phyloP scores from a whole-genome alignment of 2,113 vertebrate genomes.

The Zosterops borbonicus region DNA sequence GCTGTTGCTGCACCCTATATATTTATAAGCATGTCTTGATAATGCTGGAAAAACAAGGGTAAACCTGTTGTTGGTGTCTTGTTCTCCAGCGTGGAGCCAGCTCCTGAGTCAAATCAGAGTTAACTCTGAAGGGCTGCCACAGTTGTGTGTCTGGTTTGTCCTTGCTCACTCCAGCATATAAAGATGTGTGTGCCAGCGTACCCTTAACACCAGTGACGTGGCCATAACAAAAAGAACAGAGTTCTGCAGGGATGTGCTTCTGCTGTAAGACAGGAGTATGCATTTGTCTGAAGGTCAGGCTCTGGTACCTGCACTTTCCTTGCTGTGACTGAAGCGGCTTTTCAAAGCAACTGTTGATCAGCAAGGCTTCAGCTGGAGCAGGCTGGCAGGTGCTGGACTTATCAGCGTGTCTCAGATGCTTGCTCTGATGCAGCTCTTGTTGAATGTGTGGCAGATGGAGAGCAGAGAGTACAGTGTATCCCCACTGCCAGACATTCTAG shows the following conservation, averaged over 20 bases:
- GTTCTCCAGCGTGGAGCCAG: background rate
- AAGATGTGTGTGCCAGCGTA: rapidly evolving
- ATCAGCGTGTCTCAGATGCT: background rate
- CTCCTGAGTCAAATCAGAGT: background rate
- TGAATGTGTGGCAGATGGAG: background rate
- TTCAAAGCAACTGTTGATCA: background rate
- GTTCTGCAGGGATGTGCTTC: background rate
- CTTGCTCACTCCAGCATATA: background rate
- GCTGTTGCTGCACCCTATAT: background rate
- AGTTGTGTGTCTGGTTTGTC: background rate
- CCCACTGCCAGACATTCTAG: background rate
- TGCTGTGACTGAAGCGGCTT: background rate
- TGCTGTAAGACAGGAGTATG: background rate
- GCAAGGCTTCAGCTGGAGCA: background rate
- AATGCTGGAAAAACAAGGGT: background rate
- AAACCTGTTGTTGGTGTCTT: background rate
- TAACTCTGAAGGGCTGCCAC: background rate
- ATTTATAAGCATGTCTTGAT: background rate
- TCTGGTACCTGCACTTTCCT: background rate
- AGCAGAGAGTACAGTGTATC: background rate
- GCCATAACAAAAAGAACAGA: background rate
- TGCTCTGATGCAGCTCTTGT: background rate
- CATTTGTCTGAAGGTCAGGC: background rate
- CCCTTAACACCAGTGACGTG: background rate
- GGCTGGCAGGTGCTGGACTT: background rate